Conservation (phyloP, 2,113 vertebrate species). For the Lagopus muta region DNA sequence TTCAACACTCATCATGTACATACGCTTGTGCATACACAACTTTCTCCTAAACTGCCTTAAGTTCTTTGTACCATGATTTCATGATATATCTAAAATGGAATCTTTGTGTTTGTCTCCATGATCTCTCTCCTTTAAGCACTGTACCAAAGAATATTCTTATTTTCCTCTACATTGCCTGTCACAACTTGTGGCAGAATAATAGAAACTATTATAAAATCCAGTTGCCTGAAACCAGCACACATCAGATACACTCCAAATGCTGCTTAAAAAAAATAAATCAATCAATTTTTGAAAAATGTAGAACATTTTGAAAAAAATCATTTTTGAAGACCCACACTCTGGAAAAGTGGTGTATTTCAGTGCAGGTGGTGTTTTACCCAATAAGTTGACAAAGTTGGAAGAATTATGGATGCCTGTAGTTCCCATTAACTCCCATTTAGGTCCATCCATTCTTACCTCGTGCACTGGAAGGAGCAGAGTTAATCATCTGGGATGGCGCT, state of each 20-base stretch:
- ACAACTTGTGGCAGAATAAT: background rate
- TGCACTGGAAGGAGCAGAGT: conserved; percentile 93
- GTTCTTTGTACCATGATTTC: conserved; percentile 11
- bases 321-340: background rate
- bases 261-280: background rate
- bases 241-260: background rate
- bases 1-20: background rate
- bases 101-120: conserved; percentile 22
- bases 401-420: background rate
- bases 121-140: conserved; percentile 22
- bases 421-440: background rate
- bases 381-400: background rate
- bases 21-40: conserved; percentile 3
- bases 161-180: conserved; percentile 1
- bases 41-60: background rate
- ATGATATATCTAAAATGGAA: background rate
- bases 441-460: conserved; percentile 85
- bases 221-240: conserved; percentile 1
- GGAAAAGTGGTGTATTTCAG: background rate
- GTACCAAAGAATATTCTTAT: conserved; percentile 6
- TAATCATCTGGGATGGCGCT: conserved; percentile 92
- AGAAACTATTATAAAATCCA: background rate
- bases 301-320: background rate
- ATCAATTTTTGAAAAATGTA: background rate
- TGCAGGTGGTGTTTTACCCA: background rate